Conservation (phyloP, 2,113 vertebrate species). For the Miniopterus natalensis region DNA sequence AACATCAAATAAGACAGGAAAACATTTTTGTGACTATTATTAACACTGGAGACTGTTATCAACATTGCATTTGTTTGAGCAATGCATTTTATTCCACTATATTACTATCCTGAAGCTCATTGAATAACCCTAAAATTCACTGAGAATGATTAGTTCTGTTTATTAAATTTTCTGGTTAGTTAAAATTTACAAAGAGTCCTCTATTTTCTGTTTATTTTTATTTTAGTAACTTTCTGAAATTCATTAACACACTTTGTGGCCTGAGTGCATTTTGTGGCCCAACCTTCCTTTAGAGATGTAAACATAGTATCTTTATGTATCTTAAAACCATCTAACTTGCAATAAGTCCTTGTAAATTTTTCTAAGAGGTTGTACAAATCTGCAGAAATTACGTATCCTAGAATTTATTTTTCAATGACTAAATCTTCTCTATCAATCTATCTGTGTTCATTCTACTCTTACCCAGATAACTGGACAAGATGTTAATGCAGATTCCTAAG, state of each 20-base stretch:
- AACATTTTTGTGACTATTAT: background rate
- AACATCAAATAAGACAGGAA: background rate
- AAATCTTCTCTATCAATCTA: background rate
- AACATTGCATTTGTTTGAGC: background rate
- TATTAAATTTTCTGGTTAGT: background rate
- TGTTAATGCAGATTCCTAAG: background rate
- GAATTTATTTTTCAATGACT: slow-evolving; percentile 10
- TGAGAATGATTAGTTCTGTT: background rate
- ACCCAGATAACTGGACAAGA: background rate
- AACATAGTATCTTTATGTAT: background rate
- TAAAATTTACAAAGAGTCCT: background rate
- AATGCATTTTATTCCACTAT: background rate
- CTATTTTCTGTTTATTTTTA: background rate
- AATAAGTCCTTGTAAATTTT: background rate
- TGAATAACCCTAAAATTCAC: background rate
- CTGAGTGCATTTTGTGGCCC: background rate
- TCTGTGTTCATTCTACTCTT: background rate
- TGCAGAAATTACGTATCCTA: background rate
- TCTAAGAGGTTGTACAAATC: background rate
- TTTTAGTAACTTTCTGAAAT: background rate
- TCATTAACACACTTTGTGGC: background rate
- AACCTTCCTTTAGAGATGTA: background rate
- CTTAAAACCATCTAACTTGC: background rate
- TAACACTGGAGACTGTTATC: background rate
- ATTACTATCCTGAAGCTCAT: background rate